phyloP scores from a whole-genome alignment of 2,113 vertebrate species.

The Noturus placidus region DNA sequence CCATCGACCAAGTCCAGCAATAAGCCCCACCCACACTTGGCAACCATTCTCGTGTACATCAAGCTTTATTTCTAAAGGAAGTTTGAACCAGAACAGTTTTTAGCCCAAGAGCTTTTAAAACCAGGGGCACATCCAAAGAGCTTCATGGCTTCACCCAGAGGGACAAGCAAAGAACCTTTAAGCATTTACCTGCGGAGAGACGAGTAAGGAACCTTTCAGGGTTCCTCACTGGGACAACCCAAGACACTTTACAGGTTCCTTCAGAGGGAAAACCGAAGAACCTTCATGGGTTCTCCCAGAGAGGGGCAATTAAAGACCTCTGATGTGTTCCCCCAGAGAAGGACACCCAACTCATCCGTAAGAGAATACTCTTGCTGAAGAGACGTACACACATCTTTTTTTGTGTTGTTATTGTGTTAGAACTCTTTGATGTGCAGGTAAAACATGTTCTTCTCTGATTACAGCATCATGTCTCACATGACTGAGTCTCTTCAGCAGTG shows the following conservation, averaged over 20 bases:
- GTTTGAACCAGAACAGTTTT: background rate
- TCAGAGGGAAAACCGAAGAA: background rate
- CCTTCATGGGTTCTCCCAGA: background rate
- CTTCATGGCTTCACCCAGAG: background rate
- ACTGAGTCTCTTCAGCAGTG: background rate
- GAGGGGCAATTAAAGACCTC: background rate
- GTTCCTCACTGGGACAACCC: background rate
- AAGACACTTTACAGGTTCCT: too few species aligned
- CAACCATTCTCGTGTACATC: background rate
- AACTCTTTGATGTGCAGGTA: background rate
- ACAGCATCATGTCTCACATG: background rate
- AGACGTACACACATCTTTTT: background rate
- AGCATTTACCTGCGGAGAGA: background rate
- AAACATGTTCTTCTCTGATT: background rate
- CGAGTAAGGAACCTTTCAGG: background rate
- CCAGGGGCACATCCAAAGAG: background rate
- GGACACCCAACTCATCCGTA: too few species aligned
- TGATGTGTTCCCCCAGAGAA: background rate
- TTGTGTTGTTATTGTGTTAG: background rate
- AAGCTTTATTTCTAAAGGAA: background rate
- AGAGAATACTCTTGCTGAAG: background rate
- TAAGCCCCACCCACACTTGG: background rate
- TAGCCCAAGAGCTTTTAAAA: background rate
- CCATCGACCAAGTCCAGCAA: background rate
- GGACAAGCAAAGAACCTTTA: background rate